Conservation (phyloP, 2,113 vertebrate genomes). For the Puntigrus tetrazona region DNA sequence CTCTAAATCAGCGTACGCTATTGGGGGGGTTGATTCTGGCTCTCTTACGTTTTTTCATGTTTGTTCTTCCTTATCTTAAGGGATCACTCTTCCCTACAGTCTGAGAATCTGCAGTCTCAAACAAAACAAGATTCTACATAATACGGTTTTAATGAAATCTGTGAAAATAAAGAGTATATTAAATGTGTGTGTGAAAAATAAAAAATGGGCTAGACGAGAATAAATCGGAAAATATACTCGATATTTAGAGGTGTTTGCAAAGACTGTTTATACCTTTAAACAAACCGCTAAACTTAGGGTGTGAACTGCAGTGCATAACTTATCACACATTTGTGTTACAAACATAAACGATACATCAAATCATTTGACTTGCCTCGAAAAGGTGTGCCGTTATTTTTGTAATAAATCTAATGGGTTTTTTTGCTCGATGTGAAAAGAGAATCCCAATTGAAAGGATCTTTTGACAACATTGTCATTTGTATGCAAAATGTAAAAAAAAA, state of each 20-base stretch:
- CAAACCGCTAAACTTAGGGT: background rate
- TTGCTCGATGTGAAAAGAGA: background rate
- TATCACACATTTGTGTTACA: background rate
- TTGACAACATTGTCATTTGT: background rate
- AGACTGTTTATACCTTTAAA: background rate
- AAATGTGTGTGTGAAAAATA: background rate
- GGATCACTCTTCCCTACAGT: conserved; percentile 24
- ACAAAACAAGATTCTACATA: conserved; percentile 33
- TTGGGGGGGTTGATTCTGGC: conserved; percentile 7
- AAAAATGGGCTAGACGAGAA: conserved; percentile 26
- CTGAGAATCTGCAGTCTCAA: background rate
- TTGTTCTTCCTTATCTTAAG: conserved; percentile 7
- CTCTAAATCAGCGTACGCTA: conserved; percentile 16
- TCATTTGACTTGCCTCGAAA: background rate
- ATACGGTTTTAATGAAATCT: conserved; percentile 40
- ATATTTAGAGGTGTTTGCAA: background rate
- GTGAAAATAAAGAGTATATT: conserved; percentile 17
- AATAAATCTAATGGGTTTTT: background rate
- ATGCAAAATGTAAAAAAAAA: background rate
- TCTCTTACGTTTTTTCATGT: conserved; percentile 28
- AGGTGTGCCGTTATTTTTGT: background rate
- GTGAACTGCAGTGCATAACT: background rate
- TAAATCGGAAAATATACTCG: background rate
- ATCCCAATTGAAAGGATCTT: background rate
- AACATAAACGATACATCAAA: background rate